Evolutionary conservation across 2,113 vertebrate genomes (phyloP).

Genomic region (Amphiprion ocellaris): DNA sequence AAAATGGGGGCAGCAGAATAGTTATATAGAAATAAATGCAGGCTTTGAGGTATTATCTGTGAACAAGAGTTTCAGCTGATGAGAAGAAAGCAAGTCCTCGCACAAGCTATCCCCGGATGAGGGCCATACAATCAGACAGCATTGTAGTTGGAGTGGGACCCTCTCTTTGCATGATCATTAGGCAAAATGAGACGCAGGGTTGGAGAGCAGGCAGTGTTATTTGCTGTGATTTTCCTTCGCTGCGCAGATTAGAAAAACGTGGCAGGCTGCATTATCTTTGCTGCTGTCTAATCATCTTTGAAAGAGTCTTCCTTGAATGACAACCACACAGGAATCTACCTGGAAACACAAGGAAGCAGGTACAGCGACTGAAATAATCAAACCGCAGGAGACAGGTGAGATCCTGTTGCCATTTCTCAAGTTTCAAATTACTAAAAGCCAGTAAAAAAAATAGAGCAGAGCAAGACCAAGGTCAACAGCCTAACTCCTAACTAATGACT

Average conservation of each 20-base stretch:
- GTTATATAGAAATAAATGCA: constrained; percentile 47
- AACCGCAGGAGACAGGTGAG: background rate
- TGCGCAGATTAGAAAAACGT: constrained; percentile 11
- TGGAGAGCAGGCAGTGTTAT: constrained; percentile 16
- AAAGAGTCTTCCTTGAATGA: constrained; percentile 11
- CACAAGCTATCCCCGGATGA: constrained; percentile 45
- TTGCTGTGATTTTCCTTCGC: constrained; percentile 50
- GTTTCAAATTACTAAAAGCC: background rate
- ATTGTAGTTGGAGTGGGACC: constrained; percentile 76
- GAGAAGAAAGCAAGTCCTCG: constrained; percentile 10
- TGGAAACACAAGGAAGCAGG: background rate
- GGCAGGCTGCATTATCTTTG: constrained; percentile 14
- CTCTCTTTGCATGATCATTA: constrained; percentile 69
- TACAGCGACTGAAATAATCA: background rate
- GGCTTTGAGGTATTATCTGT: constrained; percentile 42
- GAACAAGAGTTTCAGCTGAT: constrained; percentile 48
- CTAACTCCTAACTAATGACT: constrained; percentile 53
- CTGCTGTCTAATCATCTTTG: constrained; percentile 21
- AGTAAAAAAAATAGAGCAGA: background rate
- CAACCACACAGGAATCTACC: background rate
- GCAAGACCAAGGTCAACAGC: constrained; percentile 31
- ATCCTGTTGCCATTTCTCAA: background rate
- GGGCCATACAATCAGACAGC: constrained; percentile 78
- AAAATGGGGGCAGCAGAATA: background rate
- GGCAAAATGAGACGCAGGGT: constrained; percentile 58